Evolutionary conservation across 2,888 invertebrate species (phyloP).

Genomic region (Nomada fabriciana): DNA sequence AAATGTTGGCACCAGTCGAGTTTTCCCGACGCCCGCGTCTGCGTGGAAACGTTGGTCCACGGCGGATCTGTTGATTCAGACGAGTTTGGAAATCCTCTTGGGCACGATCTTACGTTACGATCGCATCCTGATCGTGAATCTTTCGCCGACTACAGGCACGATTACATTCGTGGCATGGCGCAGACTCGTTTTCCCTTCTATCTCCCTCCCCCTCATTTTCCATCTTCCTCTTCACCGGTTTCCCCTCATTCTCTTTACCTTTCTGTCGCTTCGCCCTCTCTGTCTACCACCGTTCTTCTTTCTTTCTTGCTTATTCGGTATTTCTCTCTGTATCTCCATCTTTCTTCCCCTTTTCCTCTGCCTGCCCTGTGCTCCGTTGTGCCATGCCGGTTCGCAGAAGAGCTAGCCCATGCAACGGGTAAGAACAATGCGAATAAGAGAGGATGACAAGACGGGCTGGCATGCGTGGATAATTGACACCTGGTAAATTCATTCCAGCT

Average conservation of each 20-base stretch:
- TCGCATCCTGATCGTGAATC: slow-evolving; percentile 73
- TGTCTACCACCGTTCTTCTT: slow-evolving; percentile 13
- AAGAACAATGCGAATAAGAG: slow-evolving; percentile 70
- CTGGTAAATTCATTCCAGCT: slow-evolving; percentile 58
- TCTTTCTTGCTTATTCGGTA: slow-evolving; percentile 47
- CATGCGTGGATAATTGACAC: slow-evolving; percentile 67
- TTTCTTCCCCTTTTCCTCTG: slow-evolving; percentile 49
- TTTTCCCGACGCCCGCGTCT: background rate
- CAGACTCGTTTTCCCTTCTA: slow-evolving; percentile 80
- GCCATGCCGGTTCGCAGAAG: slow-evolving; percentile 70
- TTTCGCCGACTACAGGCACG: slow-evolving; percentile 69
- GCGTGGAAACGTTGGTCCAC: slow-evolving; percentile 35
- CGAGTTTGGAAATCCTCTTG: slow-evolving; percentile 66
- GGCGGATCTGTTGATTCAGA: slow-evolving; percentile 55
- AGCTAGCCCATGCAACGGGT: slow-evolving; percentile 57
- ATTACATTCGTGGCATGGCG: slow-evolving; percentile 78
- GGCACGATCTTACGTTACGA: slow-evolving; percentile 66
- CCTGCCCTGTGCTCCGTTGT: slow-evolving; percentile 36
- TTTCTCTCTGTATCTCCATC: slow-evolving; percentile 59
- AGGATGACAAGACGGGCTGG: slow-evolving; percentile 64
- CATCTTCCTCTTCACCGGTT: slow-evolving; percentile 31
- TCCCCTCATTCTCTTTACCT: slow-evolving; percentile 43
- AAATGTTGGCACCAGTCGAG: slow-evolving; percentile 34
- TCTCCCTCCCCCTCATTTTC: slow-evolving; percentile 59
- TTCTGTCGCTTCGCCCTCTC: slow-evolving; percentile 26